Conservation (phyloP, 2,888 invertebrate genomes). For the Drosophila ustulata region DNA sequence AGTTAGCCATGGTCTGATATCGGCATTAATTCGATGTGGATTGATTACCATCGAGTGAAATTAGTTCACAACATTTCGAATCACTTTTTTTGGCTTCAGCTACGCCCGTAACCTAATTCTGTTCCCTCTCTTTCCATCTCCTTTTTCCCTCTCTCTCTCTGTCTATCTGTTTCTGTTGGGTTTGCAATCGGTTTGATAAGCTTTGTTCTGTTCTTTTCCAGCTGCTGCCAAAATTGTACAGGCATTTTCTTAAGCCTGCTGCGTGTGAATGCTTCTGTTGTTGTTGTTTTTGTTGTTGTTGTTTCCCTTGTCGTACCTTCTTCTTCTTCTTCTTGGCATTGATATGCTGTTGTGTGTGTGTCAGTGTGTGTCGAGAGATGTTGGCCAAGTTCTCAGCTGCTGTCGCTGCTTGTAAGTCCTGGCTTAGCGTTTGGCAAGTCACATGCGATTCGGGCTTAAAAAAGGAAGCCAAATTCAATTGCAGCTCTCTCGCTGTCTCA, state of each 20-base stretch:
- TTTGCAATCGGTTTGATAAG: slow-evolving; percentile 20
- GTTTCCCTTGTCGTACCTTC: background rate
- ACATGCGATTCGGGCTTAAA: slow-evolving; percentile 43
- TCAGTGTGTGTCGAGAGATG: slow-evolving; percentile 1
- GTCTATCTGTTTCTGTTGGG: background rate
- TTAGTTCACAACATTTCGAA: background rate
- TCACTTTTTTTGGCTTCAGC: background rate
- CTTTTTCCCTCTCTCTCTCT: background rate
- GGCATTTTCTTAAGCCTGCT: slow-evolving; percentile 29
- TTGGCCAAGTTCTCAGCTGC: slow-evolving; percentile 27
- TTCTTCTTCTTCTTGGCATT: background rate
- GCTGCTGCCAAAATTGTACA: slow-evolving; percentile 34
- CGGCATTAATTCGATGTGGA: slow-evolving; percentile 5
- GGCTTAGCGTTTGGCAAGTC: slow-evolving; percentile 48
- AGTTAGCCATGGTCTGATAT: background rate
- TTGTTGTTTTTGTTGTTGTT: background rate
- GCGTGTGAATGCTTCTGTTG: slow-evolving; percentile 23
- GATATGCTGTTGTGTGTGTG: slow-evolving; percentile 10
- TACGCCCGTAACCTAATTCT: background rate
- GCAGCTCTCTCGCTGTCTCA: slow-evolving; percentile 26
- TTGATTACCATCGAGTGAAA: slow-evolving; percentile 1
- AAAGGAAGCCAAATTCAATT: slow-evolving; percentile 52
- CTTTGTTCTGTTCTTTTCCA: slow-evolving; percentile 23
- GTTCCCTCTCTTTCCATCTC: background rate
- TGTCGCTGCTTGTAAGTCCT: slow-evolving; percentile 48